phyloP scores from a whole-genome alignment of 2,888 invertebrate genomes.

The Andrena bicolor region DNA sequence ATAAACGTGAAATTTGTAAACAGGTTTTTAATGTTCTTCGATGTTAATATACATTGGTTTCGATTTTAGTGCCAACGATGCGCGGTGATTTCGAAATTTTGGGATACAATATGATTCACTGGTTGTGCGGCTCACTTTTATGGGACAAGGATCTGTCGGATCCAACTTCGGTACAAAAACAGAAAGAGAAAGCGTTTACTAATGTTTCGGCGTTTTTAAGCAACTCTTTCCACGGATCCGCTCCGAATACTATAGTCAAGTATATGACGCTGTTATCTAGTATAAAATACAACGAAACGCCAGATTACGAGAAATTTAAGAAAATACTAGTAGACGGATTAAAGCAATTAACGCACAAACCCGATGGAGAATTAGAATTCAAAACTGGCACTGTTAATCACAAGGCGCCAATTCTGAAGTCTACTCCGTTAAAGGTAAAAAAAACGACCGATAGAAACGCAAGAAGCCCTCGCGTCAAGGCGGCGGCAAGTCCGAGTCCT shows the following conservation, averaged over 20 bases:
- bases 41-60: constrained; percentile 1
- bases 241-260: constrained; percentile 81
- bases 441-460: constrained; percentile 20
- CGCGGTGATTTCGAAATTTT: constrained; percentile 97
- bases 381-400: constrained; percentile 30
- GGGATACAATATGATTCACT: constrained; percentile 96
- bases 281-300: constrained; percentile 89
- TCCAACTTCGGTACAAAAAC: constrained; percentile 88
- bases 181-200: constrained; percentile 90
- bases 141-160: constrained; percentile 91
- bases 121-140: constrained; percentile 93
- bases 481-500: constrained; percentile 40
- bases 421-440: constrained; percentile 44
- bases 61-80: constrained; percentile 89
- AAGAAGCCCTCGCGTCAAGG: constrained; percentile 55
- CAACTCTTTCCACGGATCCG: constrained; percentile 82
- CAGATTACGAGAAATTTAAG: constrained; percentile 91
- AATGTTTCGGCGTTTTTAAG: constrained; percentile 85
- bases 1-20: constrained; percentile 80
- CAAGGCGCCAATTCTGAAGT: constrained; percentile 12
- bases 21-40: neutral
- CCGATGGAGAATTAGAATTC: constrained; percentile 88
- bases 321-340: constrained; percentile 89
- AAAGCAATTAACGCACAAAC: constrained; percentile 87
- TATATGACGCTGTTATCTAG: constrained; percentile 90